Conservation (phyloP, 2,888 invertebrate species). For the Sarcophaga carnaria region DNA sequence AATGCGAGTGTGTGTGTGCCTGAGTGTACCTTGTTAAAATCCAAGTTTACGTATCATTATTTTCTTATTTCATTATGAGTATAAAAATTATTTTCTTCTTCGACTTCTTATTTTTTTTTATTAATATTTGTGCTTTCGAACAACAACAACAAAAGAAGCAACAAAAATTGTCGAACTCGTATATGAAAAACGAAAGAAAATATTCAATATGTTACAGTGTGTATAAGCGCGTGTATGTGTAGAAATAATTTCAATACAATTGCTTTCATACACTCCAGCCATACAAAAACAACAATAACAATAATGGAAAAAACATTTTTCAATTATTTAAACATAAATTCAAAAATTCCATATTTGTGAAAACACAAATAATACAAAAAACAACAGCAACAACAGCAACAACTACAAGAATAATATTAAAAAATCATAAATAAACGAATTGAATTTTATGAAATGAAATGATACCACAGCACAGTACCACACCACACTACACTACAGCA, state of each 20-base stretch:
- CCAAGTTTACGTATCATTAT: no score
- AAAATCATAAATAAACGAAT: neutral
- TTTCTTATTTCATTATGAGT: no score
- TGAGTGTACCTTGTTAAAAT: no score
- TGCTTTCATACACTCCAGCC: neutral
- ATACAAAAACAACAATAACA: slow-evolving; percentile 19
- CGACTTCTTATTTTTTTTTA: no score
- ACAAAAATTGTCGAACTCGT: no score
- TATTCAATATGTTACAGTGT: neutral
- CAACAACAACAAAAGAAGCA: no score
- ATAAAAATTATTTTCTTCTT: no score
- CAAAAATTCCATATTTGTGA: slow-evolving; percentile 69
- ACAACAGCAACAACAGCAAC: slow-evolving; percentile 1
- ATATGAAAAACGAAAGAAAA: slow-evolving; percentile 6
- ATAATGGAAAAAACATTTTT: slow-evolving; percentile 58
- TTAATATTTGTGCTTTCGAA: no score
- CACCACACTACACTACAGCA: neutral
- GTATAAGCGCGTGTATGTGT: slow-evolving; percentile 4
- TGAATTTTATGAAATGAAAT: neutral
- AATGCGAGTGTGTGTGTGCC: no score
- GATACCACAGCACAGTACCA: neutral
- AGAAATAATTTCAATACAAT: slow-evolving; percentile 63
- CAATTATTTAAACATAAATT: slow-evolving; percentile 70
- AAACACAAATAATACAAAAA: slow-evolving; percentile 44
- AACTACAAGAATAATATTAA: slow-evolving; percentile 21